A percentile compares a stretch with the other conserved stretches of the same genome.
Evolutionary conservation across 2,113 vertebrate species (phyloP).

Genomic region (Ictidomys tridecemlineatus): DNA sequence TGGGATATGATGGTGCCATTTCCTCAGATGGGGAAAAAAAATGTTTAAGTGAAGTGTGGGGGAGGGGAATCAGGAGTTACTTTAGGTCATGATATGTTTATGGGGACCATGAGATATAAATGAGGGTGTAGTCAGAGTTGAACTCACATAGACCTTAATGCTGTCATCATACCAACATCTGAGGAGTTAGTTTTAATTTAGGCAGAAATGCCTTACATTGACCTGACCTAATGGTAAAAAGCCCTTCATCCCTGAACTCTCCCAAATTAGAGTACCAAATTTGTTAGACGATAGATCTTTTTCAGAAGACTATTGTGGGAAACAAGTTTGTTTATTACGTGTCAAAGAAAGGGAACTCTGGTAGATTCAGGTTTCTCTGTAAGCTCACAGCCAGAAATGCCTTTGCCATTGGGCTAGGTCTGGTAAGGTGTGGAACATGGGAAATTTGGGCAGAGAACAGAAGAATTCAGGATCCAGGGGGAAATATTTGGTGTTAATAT

Average conservation of each 20-base stretch:
- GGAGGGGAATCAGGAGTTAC: background rate
- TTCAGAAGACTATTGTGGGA: background rate
- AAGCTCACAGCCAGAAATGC: background rate
- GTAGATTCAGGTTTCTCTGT: background rate
- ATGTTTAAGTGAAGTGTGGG: background rate
- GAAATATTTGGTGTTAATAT: background rate
- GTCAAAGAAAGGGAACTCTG: background rate
- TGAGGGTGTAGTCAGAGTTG: background rate
- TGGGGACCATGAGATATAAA: background rate
- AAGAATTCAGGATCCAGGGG: background rate
- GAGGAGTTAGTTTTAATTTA: background rate
- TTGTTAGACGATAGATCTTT: background rate
- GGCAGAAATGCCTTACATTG: background rate
- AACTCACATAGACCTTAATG: background rate
- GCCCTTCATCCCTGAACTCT: background rate
- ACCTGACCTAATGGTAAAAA: background rate
- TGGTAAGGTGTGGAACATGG: background rate
- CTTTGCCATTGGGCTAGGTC: background rate
- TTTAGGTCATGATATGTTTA: background rate
- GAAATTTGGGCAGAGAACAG: background rate
- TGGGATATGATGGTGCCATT: background rate
- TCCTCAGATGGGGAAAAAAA: background rate
- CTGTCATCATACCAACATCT: background rate
- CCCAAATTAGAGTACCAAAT: background rate
- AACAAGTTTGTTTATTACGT: background rate